A percentile compares a stretch with the other conserved stretches of the same genome.
Evolutionary conservation across 2,888 invertebrate genomes (phyloP).

Genomic region (Mycalesis mineus): DNA sequence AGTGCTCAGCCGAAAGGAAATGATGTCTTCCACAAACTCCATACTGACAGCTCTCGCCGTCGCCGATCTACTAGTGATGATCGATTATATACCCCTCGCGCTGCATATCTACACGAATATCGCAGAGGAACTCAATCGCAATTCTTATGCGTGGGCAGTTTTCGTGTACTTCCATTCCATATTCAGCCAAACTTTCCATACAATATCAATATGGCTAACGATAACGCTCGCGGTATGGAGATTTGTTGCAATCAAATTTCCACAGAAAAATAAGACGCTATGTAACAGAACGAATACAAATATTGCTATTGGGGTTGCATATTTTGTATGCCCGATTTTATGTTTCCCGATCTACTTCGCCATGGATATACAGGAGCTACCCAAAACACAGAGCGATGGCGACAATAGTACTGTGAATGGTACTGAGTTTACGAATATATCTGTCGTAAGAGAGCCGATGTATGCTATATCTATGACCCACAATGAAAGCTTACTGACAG

Average conservation of each 20-base stretch:
- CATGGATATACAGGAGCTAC: slow-evolving; percentile 81
- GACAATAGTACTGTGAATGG: slow-evolving; percentile 47
- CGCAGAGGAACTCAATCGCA: slow-evolving; percentile 62
- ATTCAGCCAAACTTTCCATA: slow-evolving; percentile 92
- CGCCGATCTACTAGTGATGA: slow-evolving; percentile 94
- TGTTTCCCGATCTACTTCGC: slow-evolving; percentile 91
- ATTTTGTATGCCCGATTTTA: slow-evolving; percentile 88
- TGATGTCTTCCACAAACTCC: slow-evolving; percentile 94
- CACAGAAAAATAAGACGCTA: slow-evolving; percentile 87
- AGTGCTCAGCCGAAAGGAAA: slow-evolving; percentile 92
- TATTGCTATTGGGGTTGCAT: slow-evolving; percentile 85
- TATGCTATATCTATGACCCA: slow-evolving; percentile 83
- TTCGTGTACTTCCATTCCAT: slow-evolving; percentile 93
- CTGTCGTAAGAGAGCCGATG: slow-evolving; percentile 64
- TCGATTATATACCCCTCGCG: slow-evolving; percentile 94
- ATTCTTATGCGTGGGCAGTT: slow-evolving; percentile 86
- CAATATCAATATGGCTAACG: slow-evolving; percentile 95
- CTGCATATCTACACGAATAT: slow-evolving; percentile 85
- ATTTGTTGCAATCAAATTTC: slow-evolving; percentile 91
- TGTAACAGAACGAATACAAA: slow-evolving; percentile 89
- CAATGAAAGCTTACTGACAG: slow-evolving; percentile 79
- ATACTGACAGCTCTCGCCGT: slow-evolving; percentile 95
- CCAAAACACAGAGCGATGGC: slow-evolving; percentile 25
- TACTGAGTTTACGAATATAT: slow-evolving; percentile 41
- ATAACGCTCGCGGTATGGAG: slow-evolving; percentile 96